Base-by-base conservation (phyloP, 2,888 invertebrate species). In the Netelia virgata region DNA sequence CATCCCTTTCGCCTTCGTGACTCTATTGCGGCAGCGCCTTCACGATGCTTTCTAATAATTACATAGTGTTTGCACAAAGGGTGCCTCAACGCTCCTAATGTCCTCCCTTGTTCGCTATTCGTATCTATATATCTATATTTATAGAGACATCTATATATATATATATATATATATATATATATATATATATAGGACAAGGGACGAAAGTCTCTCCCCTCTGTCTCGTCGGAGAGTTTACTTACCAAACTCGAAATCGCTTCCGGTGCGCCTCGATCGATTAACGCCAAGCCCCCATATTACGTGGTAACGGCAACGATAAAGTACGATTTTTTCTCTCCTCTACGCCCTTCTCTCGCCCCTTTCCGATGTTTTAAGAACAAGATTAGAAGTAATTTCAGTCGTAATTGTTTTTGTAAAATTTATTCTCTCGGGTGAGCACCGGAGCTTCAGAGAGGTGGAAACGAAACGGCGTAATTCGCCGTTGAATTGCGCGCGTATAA, bases 1-100 rank as follows among this genome's bases (percentile, higher is more conserved):
- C 57, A 16, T 20, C 18, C 18, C 57, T 16, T 9, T 57, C 57
- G 69, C 47, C 69, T 68, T 55, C 55, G 64, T 61, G 57, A 70
- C 76, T 70, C 75, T 18, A 82, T 76, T 69, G 82, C 59, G 61
- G 63, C 53, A 41, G 61, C 68, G 77, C 28, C 53, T 64, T 68
- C 61, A 14, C 61, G 61, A 61, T 23, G 61, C 61, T 61, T 61
- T 61, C 61, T 61, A 73, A 80, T 80, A 80, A 80, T 80, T 80
- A 80, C 66, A 80, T 66, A 80, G 79, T 80, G 79, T 80, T 80
- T 80, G 79, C 79, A 80, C 79, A 80, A 80, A 80, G 79, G 79
- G 79, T 66, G 57, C 57, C 28, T 73, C 20, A 23, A 47, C 74
- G 36, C 20, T 57, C 59, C 28, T 69, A 59, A n/a, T 75, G 36